A percentile compares a stretch with the other conserved stretches of the same genome.
These are phyloP conservation scores for Mustelus asterias DNA, from an alignment of 2,113 vertebrate genomes.

Conservation along the genomic window DNA sequence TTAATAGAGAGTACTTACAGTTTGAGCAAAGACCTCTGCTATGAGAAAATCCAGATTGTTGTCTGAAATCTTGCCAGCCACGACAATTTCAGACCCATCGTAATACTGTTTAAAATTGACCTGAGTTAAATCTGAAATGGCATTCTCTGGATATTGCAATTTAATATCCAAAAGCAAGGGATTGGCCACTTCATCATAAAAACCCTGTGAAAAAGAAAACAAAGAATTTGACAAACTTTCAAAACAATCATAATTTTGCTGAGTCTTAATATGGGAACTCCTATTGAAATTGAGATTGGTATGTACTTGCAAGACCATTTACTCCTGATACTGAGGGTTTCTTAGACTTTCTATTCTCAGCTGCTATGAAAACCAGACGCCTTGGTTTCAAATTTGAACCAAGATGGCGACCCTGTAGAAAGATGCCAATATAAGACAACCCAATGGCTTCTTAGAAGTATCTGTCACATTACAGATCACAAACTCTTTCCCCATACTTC, in stretches of 20 bases:
- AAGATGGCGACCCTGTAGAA: background rate
- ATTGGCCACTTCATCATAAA: conserved; percentile 78
- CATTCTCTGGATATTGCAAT: conserved; percentile 66
- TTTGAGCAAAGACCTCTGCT: conserved; percentile 64
- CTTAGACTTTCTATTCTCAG: background rate
- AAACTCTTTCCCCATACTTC: background rate
- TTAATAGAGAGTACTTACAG: conserved; percentile 56
- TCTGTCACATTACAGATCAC: background rate
- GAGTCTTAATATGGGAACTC: background rate
- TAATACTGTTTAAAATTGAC: conserved; percentile 68
- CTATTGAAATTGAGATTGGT: background rate
- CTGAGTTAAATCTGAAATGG: conserved; percentile 61
- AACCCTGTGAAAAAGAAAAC: conserved; percentile 57
- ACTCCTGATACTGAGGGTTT: background rate
- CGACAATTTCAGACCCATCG: conserved; percentile 79
- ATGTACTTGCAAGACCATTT: background rate
- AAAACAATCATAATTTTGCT: background rate
- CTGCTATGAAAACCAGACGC: background rate
- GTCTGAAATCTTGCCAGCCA: conserved; percentile 71
- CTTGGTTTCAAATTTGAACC: background rate
- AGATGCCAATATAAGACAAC: background rate
- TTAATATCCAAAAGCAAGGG: conserved; percentile 68
- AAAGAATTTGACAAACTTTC: background rate
- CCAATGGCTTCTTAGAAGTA: background rate
- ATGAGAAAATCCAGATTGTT: conserved; percentile 57